Evolutionary conservation across 2,888 invertebrate species (phyloP).

Genomic region (Gasteruption jaculator): DNA sequence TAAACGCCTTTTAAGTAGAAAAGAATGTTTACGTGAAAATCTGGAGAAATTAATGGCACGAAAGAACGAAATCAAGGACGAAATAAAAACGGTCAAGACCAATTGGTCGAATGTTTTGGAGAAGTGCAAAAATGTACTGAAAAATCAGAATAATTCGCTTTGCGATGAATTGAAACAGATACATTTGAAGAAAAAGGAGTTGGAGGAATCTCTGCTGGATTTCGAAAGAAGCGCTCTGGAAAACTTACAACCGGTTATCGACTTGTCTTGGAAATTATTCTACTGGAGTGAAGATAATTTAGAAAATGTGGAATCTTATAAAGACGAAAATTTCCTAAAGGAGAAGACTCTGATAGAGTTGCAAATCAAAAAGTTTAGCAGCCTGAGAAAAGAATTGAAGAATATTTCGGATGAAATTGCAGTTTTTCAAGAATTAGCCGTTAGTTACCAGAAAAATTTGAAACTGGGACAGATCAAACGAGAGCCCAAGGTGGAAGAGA

Average conservation of each 20-base stretch:
- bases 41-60: conserved; percentile 13
- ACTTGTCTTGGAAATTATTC: conserved; percentile 26
- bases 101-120: conserved; percentile 23
- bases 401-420: conserved; percentile 25
- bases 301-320: conserved; percentile 12
- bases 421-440: conserved; percentile 23
- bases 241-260: conserved; percentile 23
- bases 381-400: conserved; percentile 19
- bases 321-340: conserved; percentile 12
- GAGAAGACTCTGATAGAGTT: conserved; percentile 17
- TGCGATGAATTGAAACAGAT: conserved; percentile 35
- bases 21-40: conserved; percentile 16
- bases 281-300: conserved; percentile 26
- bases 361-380: conserved; percentile 22
- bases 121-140: conserved; percentile 19
- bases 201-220: conserved; percentile 30
- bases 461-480: conserved; percentile 26
- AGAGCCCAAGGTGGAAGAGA: conserved; percentile 28
- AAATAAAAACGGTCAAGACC: conserved; percentile 17
- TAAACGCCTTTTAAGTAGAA: conserved; percentile 18
- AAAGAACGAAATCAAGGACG: conserved; percentile 14
- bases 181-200: conserved; percentile 27
- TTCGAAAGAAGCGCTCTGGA: conserved; percentile 18
- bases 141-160: conserved; percentile 21
- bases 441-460: conserved; percentile 24